Evolutionary conservation across 1,140 invertebrate genomes (phyloP).

Genomic region (Oreohelix idahoensis): DNA sequence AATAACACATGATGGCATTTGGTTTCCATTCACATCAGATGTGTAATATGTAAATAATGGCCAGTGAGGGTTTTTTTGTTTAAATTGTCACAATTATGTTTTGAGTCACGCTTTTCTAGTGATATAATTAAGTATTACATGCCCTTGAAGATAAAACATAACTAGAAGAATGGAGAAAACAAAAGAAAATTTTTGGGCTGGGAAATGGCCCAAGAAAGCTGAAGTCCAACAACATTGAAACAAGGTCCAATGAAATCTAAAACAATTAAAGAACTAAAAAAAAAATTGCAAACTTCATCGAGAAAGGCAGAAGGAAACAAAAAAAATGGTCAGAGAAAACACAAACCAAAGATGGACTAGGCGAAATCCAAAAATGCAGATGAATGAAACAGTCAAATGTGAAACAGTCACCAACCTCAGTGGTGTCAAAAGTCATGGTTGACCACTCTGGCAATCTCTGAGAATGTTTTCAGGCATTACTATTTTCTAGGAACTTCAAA

Average conservation of each 20-base stretch:
- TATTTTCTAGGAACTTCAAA: background rate
- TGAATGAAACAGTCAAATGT: background rate
- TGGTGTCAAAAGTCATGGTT: conserved; percentile 5
- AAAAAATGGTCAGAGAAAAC: background rate
- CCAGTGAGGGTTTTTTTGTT: no score
- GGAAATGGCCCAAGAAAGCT: background rate
- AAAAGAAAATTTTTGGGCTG: no score
- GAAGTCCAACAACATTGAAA: background rate
- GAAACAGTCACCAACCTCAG: background rate
- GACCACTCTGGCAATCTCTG: conserved; percentile 9
- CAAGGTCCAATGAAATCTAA: background rate
- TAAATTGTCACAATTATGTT: no score
- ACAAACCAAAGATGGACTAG: background rate
- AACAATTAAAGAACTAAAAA: background rate
- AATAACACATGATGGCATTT: no score
- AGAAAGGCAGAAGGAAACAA: no score
- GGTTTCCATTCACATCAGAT: no score
- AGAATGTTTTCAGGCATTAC: background rate
- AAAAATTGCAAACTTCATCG: background rate
- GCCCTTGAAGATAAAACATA: no score
- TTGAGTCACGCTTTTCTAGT: no score
- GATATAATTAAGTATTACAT: no score
- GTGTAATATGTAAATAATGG: no score
- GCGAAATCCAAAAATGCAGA: background rate
- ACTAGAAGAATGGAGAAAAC: no score